Percentiles rank a stretch among this genome's conserved stretches.
These are phyloP conservation scores for Discoglossus pictus DNA, from an alignment of 2,797 vertebrate species.

Conservation along the genomic window DNA sequence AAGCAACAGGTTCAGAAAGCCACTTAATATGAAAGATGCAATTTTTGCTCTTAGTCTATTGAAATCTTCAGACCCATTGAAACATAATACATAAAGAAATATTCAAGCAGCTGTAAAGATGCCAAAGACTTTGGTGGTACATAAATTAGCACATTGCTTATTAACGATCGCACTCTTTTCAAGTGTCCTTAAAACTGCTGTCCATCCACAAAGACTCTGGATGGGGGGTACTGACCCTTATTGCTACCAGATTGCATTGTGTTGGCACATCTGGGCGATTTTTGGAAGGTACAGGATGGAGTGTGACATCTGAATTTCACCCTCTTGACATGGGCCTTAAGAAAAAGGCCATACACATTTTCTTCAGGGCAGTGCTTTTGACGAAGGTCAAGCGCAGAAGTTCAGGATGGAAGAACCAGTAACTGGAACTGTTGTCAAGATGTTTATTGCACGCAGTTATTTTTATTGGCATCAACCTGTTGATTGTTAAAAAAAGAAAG, in stretches of 20 bases:
- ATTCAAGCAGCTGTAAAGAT: not conserved
- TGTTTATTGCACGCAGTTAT: conserved; percentile 65
- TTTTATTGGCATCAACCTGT: conserved; percentile 77
- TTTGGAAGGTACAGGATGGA: conserved; percentile 9
- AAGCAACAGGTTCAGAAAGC: no score
- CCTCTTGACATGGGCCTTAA: not conserved
- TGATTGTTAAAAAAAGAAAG: not conserved
- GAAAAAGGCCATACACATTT: conserved; percentile 12
- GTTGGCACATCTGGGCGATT: conserved; percentile 24
- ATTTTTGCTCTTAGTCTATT: not conserved
- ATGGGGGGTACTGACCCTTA: not conserved
- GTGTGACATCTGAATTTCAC: no score
- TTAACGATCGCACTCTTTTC: not conserved
- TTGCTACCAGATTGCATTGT: conserved; percentile 26
- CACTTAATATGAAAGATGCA: no score
- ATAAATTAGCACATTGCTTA: not conserved
- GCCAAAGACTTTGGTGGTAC: not conserved
- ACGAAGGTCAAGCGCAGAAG: not conserved
- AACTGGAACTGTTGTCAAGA: not conserved
- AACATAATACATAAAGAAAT: not conserved
- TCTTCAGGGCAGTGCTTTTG: conserved; percentile 19
- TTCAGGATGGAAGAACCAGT: conserved; percentile 8
- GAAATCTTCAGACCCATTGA: conserved; percentile 26
- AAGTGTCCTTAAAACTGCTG: conserved; percentile 9
- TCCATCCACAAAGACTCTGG: not conserved